These are phyloP conservation scores for Misgurnus anguillicaudatus DNA, from an alignment of 2,113 vertebrate species.

Conservation along the genomic window DNA sequence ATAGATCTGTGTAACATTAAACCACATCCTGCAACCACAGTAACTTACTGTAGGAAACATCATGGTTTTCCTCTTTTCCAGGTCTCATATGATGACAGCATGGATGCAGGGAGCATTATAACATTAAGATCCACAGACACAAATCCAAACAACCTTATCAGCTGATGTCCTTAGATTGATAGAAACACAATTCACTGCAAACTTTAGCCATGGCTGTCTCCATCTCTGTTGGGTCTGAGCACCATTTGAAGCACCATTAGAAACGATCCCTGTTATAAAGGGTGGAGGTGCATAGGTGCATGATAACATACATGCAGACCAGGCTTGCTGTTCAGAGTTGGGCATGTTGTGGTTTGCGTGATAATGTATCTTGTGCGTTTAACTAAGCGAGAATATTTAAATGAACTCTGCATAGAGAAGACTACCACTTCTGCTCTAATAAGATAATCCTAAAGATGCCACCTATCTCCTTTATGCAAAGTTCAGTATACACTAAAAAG, in stretches of 20 bases:
- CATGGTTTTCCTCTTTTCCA: neutral
- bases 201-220: conserved; percentile 52
- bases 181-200: conserved; percentile 10
- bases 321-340: conserved; percentile 50
- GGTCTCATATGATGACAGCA: neutral
- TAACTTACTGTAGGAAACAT: neutral
- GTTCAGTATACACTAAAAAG: conserved; percentile 35
- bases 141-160: neutral
- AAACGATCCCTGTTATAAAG: conserved; percentile 70
- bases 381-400: conserved; percentile 42
- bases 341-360: conserved; percentile 52
- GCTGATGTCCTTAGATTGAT: conserved; percentile 5
- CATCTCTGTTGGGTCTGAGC: conserved; percentile 65
- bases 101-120: neutral
- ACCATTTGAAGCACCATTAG: conserved; percentile 78
- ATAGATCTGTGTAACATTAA: neutral
- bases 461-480: conserved; percentile 49
- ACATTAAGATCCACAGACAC: conserved; percentile 1
- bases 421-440: conserved; percentile 64
- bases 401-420: conserved; percentile 70
- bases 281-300: conserved; percentile 63
- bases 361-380: conserved; percentile 23
- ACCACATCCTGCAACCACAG: conserved; percentile 2
- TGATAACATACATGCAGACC: conserved; percentile 63
- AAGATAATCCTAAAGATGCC: conserved; percentile 62